A percentile compares a stretch with the other conserved stretches of the same genome.
Conservation (phyloP, 2,888 invertebrate species). For the Gari tellinella region DNA sequence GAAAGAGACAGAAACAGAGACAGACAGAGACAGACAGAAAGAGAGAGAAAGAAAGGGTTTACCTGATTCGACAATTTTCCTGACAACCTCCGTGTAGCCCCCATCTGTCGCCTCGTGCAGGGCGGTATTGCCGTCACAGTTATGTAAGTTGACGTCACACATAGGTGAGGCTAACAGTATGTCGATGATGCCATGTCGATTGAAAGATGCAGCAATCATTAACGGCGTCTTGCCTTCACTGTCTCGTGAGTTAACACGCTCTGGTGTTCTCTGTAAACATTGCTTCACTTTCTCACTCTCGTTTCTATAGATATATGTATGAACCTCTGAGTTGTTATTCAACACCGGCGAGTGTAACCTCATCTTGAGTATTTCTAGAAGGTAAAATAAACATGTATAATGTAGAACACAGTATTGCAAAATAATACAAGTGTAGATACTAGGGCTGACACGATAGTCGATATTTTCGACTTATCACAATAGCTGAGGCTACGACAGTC, state of each 20-base stretch:
- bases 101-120: constrained; percentile 61
- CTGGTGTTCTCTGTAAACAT: constrained; percentile 13
- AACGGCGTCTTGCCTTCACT: constrained; percentile 47
- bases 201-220: constrained; percentile 45
- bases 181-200: constrained; percentile 28
- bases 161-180: constrained; percentile 41
- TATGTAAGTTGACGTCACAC: constrained; percentile 55
- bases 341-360: no score
- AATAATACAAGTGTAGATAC: no score
- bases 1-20: no score
- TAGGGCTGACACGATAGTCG: no score
- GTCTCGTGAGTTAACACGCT: constrained; percentile 34
- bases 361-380: no score
- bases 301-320: constrained; percentile 41
- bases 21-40: constrained; percentile 12
- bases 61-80: constrained; percentile 48
- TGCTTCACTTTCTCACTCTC: constrained; percentile 29
- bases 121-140: constrained; percentile 56
- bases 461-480: no score
- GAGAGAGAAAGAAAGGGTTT: constrained; percentile 1
- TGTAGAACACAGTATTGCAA: no score
- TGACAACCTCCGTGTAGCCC: constrained; percentile 48
- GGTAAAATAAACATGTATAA: no score
- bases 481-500: no score
- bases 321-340: background rate